Conservation (phyloP, 2,113 vertebrate species). For the Miniopterus natalensis region DNA sequence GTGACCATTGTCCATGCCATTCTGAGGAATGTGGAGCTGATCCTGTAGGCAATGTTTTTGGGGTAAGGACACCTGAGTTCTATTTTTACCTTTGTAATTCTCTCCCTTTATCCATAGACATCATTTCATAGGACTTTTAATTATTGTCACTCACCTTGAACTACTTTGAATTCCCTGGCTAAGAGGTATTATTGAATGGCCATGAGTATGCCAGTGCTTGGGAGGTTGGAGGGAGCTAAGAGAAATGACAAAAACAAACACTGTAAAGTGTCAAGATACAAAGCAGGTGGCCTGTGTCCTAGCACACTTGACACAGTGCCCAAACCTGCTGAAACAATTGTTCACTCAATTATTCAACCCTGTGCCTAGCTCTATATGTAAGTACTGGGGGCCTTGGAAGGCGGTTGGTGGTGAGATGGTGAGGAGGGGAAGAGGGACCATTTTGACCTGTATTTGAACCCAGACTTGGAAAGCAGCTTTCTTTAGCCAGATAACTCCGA, state of each 20-base stretch:
- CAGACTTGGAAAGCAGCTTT: constrained; percentile 52
- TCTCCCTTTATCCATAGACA: background rate
- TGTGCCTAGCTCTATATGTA: background rate
- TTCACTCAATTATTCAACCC: constrained; percentile 3
- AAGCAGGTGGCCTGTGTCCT: constrained; percentile 72
- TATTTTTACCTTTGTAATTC: background rate
- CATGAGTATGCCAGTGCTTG: constrained; percentile 7
- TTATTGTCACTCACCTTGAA: constrained; percentile 3
- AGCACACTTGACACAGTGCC: constrained; percentile 37
- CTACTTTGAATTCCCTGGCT: constrained; percentile 9
- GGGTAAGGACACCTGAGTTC: background rate
- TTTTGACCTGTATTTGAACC: constrained; percentile 70
- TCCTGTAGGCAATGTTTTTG: background rate
- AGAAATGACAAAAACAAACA: constrained; percentile 59
- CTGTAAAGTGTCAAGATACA: constrained; percentile 50
- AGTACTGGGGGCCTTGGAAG: background rate
- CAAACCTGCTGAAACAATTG: constrained; percentile 46
- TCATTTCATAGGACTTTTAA: constrained; percentile 12
- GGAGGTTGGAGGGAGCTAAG: background rate
- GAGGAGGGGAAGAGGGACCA: background rate
- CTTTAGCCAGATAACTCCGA: constrained; percentile 19
- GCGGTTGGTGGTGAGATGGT: background rate
- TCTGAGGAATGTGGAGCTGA: background rate
- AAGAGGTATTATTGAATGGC: background rate
- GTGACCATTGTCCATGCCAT: background rate